Base-by-base conservation (phyloP, 2,797 vertebrate species). In the Agapornis canus region DNA sequence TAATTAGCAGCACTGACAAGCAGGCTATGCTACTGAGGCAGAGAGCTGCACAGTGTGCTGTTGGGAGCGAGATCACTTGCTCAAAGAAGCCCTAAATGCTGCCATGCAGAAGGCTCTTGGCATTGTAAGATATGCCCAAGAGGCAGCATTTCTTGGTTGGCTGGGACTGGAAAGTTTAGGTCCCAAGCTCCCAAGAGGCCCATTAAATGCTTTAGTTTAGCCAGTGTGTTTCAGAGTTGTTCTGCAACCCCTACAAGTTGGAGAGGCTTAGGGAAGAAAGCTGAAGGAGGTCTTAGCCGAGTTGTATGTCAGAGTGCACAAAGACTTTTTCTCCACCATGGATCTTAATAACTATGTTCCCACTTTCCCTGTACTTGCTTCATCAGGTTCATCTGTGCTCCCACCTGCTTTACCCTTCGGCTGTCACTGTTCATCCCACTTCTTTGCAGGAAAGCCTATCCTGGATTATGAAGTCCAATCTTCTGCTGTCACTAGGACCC, bases 1-100 rank as follows among this genome's bases (percentile, higher is more conserved):
- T 94, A 65, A 88, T 84, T 37, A 84, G 79, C 54, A 76, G 90
- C 85, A 12, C 72, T 43, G 90, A 54, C 35, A 54, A 92, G 77
- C 65, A 77, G 61, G 57, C 77, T 69, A 0, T 13, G 45, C 54
- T 21, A 2, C 76, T 1, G 37, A 83, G 57, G 89, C 63, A 86
- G 32, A 75, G 70, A 1, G 0, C 45, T 49, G 69, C 69, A 9
- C 21, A 2, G 39, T 31, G 20, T 45, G 79, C 56, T 82, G 40
- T 22, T 65, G 63, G 40, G 78, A 73, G 31, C 0, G 6, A 35
- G 52, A 11, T 22, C 37, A 43, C 13, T 40, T 20, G 35, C 69
- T 71, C 31, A 45, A 71, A 82, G 49, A 43, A 66, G 61, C 45
- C 21, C 37, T 25, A 57, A 65, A 18, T 26, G 40, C 23, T 52